Evolutionary conservation across 2,797 vertebrate genomes (phyloP), one percentile per base, ranked within the genome.

Genomic region (Clamator glandarius): DNA sequence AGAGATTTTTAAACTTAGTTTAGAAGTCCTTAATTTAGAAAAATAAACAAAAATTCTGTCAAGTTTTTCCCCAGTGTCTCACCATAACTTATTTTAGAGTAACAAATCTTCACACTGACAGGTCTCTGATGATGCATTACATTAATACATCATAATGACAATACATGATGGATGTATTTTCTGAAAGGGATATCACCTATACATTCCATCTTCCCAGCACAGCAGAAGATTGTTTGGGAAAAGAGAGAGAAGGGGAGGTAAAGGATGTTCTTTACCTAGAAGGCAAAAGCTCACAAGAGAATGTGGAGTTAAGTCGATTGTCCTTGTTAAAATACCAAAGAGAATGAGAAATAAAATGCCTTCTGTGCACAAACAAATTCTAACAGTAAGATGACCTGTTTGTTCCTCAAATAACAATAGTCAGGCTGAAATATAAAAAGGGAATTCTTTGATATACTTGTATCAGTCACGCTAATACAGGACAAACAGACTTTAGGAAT

Each of bases 61-160:
- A 96, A 64, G 54, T 57, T 51, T 36, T 93, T 97, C 91, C 92
- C 95, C 10, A 61, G 85, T 91, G 95, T 82, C 90, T 96, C 69
- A 94, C 90, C 84, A 84, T 94, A 93, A 96, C 84, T 89, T 93
- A 92, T 89, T 97, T 96, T 84, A 86, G 62, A 78, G 79, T 88
- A 96, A 97, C 97, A 97, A 97, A 97, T 98, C 97, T 97, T 92
- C 77, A 46, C 51, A 68, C 85, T 96, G 97, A 96, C 97, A 97
- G 91, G 77, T 95, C 95, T 96, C 93, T 96, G 96, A 97, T 97
- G 97, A 97, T 97, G 84, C 95, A 97, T 97, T 97, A 94, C 95
- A 84, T 97, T 97, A 97, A 97, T 97, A 97, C 89, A 97, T 97
- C 96, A 97, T 96, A 92, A 97, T 96, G 97, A 97, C 97, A 97